A percentile compares a stretch with the other conserved stretches of the same genome.
phyloP scores from a whole-genome alignment of 2,113 vertebrate species.

The Acanthisitta chloris region DNA sequence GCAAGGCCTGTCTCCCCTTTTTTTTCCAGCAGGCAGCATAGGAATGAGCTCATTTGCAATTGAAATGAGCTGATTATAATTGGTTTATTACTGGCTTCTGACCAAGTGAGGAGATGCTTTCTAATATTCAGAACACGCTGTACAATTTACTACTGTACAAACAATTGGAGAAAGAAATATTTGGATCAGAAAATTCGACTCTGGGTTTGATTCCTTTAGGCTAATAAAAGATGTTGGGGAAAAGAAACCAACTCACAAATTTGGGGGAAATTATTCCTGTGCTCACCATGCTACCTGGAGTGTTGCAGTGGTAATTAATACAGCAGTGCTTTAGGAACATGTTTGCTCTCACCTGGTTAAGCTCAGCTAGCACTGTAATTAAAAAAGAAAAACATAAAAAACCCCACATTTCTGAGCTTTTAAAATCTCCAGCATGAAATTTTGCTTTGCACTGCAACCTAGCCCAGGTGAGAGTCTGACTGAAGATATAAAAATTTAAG shows the following conservation, averaged over 20 bases:
- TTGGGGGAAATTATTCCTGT: background rate
- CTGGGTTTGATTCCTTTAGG: background rate
- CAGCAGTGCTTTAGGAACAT: background rate
- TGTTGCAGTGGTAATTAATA: background rate
- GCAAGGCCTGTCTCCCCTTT: background rate
- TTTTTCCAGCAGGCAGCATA: slow-evolving; percentile 34
- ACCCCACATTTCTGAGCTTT: background rate
- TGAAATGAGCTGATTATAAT: slow-evolving; percentile 31
- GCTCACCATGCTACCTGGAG: background rate
- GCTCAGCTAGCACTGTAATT: background rate
- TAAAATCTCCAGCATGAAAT: background rate
- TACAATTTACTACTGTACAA: background rate
- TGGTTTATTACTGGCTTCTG: slow-evolving; percentile 3
- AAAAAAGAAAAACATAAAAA: background rate
- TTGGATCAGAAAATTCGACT: background rate
- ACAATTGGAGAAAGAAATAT: background rate
- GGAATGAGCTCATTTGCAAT: slow-evolving; percentile 25
- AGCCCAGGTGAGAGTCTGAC: background rate
- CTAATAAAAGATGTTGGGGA: background rate
- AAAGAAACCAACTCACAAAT: background rate
- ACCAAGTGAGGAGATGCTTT: background rate
- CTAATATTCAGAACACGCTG: background rate
- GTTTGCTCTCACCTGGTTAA: background rate
- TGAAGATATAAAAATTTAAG: background rate
- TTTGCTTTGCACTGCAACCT: background rate